Percentiles rank a stretch among this genome's conserved stretches.
These are phyloP conservation scores for Tiliacea citrago DNA, from an alignment of 2,888 invertebrate genomes.

Conservation along the genomic window DNA sequence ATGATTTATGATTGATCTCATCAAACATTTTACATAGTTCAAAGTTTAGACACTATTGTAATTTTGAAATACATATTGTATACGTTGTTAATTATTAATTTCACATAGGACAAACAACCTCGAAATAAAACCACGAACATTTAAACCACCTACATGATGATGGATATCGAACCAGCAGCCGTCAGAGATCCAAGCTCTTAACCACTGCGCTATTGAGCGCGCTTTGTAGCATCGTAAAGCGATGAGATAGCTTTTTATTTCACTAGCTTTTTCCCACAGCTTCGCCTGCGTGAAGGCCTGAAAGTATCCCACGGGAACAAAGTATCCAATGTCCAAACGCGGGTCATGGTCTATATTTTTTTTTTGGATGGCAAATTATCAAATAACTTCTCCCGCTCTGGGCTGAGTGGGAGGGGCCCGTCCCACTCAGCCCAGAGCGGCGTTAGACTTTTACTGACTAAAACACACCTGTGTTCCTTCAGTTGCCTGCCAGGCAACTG, in stretches of 20 bases:
- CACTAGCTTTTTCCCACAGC: background rate
- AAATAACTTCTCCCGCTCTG: too few species aligned
- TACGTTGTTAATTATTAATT: background rate
- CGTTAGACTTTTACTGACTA: too few species aligned
- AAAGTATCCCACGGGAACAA: background rate
- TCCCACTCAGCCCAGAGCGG: too few species aligned
- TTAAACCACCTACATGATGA: background rate
- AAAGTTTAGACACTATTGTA: background rate
- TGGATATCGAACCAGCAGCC: background rate
- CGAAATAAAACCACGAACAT: background rate
- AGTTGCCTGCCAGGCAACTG: too few species aligned
- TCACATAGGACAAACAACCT: background rate
- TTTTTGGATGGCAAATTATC: too few species aligned
- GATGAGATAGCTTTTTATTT: background rate
- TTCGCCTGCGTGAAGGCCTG: background rate
- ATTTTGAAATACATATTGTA: background rate
- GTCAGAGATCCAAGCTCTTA: background rate
- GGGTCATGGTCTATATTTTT: too few species aligned
- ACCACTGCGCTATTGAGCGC: background rate
- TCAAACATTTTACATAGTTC: background rate
- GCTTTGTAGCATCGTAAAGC: background rate
- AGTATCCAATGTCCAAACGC: background rate
- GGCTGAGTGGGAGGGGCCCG: too few species aligned
- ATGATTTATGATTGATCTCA: background rate
- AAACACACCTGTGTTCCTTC: too few species aligned